Conservation (phyloP, 2,797 vertebrate species). For the Lepus oiostolus region DNA sequence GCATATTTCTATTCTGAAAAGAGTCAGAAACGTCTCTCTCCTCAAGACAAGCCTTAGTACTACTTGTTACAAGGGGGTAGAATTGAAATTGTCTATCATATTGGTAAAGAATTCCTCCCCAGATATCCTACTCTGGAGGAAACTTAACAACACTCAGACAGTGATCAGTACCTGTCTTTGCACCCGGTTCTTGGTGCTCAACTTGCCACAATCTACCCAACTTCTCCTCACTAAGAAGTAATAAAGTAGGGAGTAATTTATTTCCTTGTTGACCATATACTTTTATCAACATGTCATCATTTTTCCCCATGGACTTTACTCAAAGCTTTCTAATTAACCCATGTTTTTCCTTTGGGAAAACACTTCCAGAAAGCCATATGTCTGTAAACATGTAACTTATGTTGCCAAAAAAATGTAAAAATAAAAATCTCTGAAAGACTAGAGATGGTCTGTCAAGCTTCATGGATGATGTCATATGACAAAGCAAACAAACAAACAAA, state of each 20-base stretch:
- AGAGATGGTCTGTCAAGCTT: not conserved
- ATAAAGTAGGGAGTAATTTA: not conserved
- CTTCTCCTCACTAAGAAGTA: not conserved
- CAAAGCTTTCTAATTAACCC: not conserved
- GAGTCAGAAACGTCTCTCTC: not conserved
- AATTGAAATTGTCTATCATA: not conserved
- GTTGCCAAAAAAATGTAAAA: not conserved
- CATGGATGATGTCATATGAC: not conserved
- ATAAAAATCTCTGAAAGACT: not conserved
- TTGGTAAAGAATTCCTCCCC: not conserved
- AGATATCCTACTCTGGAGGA: not conserved
- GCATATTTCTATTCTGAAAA: not conserved
- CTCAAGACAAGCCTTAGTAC: not conserved
- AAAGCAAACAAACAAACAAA: not conserved
- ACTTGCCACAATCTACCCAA: not conserved
- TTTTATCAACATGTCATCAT: conserved; percentile 26
- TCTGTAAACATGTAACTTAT: not conserved
- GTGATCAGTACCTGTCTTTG: not conserved
- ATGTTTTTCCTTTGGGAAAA: not conserved
- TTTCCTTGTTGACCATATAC: not conserved
- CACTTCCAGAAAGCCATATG: not conserved
- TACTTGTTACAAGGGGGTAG: not conserved
- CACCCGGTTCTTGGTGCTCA: not conserved
- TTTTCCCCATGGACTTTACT: not conserved
- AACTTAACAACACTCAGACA: not conserved